phyloP scores from a whole-genome alignment of 2,113 vertebrate genomes.

The Columba livia region DNA sequence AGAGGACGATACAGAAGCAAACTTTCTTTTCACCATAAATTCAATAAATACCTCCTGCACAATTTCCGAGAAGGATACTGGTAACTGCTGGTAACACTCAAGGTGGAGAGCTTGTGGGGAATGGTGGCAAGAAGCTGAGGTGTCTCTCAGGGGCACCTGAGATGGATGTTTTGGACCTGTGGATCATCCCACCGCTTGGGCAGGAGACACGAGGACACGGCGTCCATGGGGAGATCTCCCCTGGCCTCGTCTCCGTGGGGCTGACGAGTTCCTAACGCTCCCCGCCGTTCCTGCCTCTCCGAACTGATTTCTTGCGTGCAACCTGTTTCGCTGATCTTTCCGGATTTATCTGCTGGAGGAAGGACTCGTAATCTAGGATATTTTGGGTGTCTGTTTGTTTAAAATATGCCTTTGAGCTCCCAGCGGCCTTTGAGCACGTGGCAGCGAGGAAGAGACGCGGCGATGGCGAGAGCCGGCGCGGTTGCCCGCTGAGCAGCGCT shows the following conservation, averaged over 20 bases:
- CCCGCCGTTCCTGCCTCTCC: not conserved
- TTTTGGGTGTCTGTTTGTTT: not conserved
- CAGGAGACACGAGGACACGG: not conserved
- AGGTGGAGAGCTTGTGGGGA: not conserved
- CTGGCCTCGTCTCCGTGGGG: not conserved
- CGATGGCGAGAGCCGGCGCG: not conserved
- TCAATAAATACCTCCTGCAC: not conserved
- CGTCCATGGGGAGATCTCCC: not conserved
- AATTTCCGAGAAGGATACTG: not conserved
- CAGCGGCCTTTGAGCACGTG: constrained; percentile 53
- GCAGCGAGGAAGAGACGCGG: not conserved
- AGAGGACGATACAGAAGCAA: not conserved
- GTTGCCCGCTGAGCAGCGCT: not conserved
- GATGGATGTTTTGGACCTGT: not conserved
- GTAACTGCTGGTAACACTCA: not conserved
- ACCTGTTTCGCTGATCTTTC: not conserved
- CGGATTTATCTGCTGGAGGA: constrained; percentile 16
- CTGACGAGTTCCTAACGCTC: not conserved
- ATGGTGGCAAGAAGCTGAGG: not conserved
- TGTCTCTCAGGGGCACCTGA: not conserved
- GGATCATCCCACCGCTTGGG: not conserved
- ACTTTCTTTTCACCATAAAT: not conserved
- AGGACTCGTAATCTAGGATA: not conserved
- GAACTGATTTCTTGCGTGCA: not conserved
- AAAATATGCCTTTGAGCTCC: constrained; percentile 38